phyloP scores from a whole-genome alignment of 2,888 invertebrate species.

The Tuta absoluta region DNA sequence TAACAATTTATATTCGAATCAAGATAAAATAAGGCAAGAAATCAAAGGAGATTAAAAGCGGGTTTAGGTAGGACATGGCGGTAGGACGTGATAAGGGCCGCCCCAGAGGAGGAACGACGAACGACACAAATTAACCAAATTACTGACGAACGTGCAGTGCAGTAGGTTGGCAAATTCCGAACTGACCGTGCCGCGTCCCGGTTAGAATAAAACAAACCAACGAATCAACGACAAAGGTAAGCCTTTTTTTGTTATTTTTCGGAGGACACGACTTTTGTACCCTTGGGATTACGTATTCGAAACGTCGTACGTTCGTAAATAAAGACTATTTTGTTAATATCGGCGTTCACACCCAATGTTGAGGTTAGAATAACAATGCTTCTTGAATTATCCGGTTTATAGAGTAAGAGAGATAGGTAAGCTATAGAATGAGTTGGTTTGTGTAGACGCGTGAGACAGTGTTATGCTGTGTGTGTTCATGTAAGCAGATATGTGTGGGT shows the following conservation, averaged over 20 bases:
- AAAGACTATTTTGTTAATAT: background rate
- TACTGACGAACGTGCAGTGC: background rate
- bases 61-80: background rate
- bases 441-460: background rate
- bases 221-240: slow-evolving; percentile 16
- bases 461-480: background rate
- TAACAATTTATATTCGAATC: background rate
- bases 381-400: background rate
- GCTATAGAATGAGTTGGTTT: background rate
- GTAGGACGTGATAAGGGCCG: background rate
- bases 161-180: slow-evolving; percentile 21
- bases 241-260: slow-evolving; percentile 4
- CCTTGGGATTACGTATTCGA: background rate
- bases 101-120: background rate
- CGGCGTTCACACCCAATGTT: background rate
- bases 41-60: background rate
- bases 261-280: background rate
- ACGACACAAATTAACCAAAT: slow-evolving; percentile 13
- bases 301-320: background rate
- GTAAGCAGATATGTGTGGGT: background rate
- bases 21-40: background rate
- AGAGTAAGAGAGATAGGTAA: background rate
- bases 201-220: background rate
- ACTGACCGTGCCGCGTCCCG: slow-evolving; percentile 9
- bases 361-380: slow-evolving; percentile 9